These are phyloP conservation scores for Merluccius polli DNA, from an alignment of 2,797 vertebrate genomes.

Conservation along the genomic window DNA sequence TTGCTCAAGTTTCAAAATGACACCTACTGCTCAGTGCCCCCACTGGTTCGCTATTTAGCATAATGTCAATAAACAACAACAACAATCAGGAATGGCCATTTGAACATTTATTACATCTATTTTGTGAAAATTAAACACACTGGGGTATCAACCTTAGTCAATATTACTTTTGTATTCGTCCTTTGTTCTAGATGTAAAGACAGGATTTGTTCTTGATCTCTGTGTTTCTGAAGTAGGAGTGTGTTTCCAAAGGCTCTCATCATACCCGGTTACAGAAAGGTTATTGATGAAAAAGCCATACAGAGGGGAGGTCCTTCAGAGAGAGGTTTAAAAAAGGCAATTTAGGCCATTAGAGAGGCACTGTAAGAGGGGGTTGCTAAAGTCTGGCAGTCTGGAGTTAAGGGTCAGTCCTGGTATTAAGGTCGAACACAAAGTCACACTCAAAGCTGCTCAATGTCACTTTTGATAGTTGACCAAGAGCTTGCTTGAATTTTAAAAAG, in stretches of 20 bases:
- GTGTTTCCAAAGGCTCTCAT: too few relatives aligned
- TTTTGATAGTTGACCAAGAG: too few relatives aligned
- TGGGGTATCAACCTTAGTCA: not conserved
- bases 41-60: not conserved
- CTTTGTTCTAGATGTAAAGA: too few relatives aligned
- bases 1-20: not conserved
- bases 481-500: too few relatives aligned
- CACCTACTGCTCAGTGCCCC: not conserved
- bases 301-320: not conserved
- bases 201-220: too few relatives aligned
- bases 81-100: not conserved
- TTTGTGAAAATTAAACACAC: not conserved
- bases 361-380: too few relatives aligned
- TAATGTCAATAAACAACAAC: not conserved
- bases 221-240: too few relatives aligned
- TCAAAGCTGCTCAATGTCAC: too few relatives aligned
- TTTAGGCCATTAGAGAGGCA: too few relatives aligned
- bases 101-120: not conserved
- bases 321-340: constrained; percentile 4
- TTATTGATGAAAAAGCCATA: not conserved
- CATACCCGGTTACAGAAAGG: not conserved
- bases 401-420: too few relatives aligned
- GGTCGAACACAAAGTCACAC: too few relatives aligned
- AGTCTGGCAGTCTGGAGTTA: too few relatives aligned
- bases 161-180: not conserved